phyloP scores from a whole-genome alignment of 2,797 vertebrate species.

The Lycodopsis pacificus region DNA sequence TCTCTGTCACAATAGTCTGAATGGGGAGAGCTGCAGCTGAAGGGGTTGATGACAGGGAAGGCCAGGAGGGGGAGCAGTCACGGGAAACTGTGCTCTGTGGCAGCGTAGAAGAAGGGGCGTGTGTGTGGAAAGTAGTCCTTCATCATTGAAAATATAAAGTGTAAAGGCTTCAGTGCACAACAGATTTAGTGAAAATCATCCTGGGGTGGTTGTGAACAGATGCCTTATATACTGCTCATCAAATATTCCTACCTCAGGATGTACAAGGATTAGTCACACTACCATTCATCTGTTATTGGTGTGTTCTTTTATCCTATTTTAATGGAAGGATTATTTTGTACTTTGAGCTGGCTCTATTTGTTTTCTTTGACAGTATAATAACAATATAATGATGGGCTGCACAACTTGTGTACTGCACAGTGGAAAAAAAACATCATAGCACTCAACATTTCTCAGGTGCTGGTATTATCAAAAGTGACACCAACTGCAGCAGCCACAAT shows the following conservation, averaged over 20 bases:
- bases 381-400: constrained; percentile 5
- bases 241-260: constrained; percentile 47
- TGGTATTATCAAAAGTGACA: constrained; percentile 48
- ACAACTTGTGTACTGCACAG: neutral
- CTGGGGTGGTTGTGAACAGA: neutral
- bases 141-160: neutral
- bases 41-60: too few species aligned
- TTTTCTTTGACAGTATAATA: constrained; percentile 20
- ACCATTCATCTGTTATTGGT: constrained; percentile 59
- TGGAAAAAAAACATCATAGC: constrained; percentile 24
- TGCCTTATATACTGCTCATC: constrained; percentile 19
- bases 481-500: constrained; percentile 41
- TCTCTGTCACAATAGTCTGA: too few species aligned
- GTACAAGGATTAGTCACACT: constrained; percentile 68
- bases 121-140: too few species aligned
- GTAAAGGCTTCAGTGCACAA: neutral
- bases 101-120: too few species aligned
- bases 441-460: constrained; percentile 28
- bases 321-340: constrained; percentile 64
- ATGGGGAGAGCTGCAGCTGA: too few species aligned
- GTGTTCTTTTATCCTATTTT: constrained; percentile 47
- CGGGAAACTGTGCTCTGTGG: too few species aligned
- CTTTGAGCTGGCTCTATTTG: constrained; percentile 41
- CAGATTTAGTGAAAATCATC: constrained; percentile 9
- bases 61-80: too few species aligned